Base-by-base conservation (phyloP, 2,797 vertebrate genomes). In the Hypotaenidia okinawae region DNA sequence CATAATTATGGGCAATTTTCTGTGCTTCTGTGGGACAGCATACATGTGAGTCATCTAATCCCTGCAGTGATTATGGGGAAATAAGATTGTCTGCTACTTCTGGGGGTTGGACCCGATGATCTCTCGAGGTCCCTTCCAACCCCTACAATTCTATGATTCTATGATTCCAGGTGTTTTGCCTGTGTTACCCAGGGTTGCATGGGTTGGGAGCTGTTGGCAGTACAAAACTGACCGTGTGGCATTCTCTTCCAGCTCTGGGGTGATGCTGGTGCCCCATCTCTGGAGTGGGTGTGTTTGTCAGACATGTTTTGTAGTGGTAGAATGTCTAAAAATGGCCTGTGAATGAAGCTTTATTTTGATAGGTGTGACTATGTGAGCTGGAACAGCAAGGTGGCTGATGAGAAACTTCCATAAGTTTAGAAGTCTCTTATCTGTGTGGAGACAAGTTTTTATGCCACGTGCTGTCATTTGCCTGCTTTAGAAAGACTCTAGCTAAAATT, bases 401-500 rank as follows among this genome's bases (percentile, higher is more conserved):
- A 3, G 0, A 79, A 13, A 64, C 62, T 68, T 55, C 35, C 1
- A 2, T 80, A 43, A 80, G 24, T 74, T 54, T 52, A 57, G 73
- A 92, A 84, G 89, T 62, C 30, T 91, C 93, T 88, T 69, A 35
- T 93, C 21, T 88, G 9, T 23, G 83, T 0, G 61, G 63, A 79
- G 35, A 33, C 27, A 61, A 21, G 43, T 81, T 86, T 92, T 70
- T 64, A 35, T 84, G 74, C 37, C 2, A 5, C 9, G 3, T 64
- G n/a, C 32, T 67, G 54, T 81, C n/a, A 73, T 32, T 88, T 86
- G 23, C 14, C 51, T 94, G 59, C 61, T 86, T 67, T 67, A 64
- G 70, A 75, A 74, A 84, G 47, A 62, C 32, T 67, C 25, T 52
- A 59, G n/a, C 83, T 95, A 90, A 95, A 90, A 88, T 82, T 69